Conservation (phyloP, 2,888 invertebrate species). For the Synergus laeviventris region DNA sequence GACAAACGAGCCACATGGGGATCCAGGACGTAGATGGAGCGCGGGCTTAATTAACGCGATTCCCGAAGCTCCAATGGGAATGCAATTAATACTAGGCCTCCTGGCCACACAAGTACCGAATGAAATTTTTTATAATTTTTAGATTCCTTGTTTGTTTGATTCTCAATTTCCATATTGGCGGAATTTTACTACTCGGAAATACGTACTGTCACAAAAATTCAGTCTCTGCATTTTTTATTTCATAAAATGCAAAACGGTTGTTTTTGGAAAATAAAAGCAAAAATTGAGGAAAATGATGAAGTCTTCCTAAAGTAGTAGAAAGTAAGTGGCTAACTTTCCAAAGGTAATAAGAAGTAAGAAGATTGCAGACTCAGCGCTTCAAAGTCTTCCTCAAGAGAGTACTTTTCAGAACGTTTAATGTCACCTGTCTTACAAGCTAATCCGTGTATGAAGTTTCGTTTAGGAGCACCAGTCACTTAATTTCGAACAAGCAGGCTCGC, state of each 20-base stretch:
- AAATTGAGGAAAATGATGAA: background rate
- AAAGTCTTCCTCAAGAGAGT: background rate
- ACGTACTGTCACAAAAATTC: too few relatives aligned
- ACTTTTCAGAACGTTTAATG: background rate
- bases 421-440: background rate
- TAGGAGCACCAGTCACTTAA: background rate
- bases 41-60: background rate
- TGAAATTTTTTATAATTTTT: background rate
- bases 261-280: too few relatives aligned
- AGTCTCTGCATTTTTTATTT: too few relatives aligned
- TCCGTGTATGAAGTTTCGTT: slow-evolving; percentile 1
- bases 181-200: background rate
- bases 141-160: background rate
- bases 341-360: background rate
- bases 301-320: background rate
- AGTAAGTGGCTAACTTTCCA: background rate
- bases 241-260: too few relatives aligned
- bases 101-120: background rate
- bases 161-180: background rate
- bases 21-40: slow-evolving; percentile 10
- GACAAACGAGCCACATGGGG: slow-evolving; percentile 15
- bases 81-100: slow-evolving; percentile 15
- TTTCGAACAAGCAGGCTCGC: slow-evolving; percentile 1
- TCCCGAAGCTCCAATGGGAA: slow-evolving; percentile 10
- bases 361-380: background rate